Evolutionary conservation across 2,797 vertebrate species (phyloP), one percentile per base, ranked within the genome.

Genomic region (Bothrops alternatus): DNA sequence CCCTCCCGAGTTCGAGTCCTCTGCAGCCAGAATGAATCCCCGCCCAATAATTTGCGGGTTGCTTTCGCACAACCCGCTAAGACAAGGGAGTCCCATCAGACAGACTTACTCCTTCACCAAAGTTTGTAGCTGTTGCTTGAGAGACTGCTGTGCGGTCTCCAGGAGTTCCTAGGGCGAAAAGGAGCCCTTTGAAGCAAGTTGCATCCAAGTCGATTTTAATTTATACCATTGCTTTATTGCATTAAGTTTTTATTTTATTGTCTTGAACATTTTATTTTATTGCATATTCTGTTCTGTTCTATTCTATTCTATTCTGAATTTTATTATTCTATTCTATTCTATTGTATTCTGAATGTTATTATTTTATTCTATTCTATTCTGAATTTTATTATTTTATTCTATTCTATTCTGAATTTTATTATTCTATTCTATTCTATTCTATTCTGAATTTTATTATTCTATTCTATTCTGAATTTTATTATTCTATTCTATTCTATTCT

Each of bases 61-160:
- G 73, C 3, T 82, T 82, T 82, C 37, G 1, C 73, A 25, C 8
- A 47, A 78, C 6, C 37, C 7, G 6, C 69, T 42, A 78, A 42
- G 32, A 18, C 73, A 3, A 32, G 1, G 2, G 6, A 78, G 3
- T 20, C 37, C 18, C 32, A 2, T 78, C 2, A 3, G 88, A 55
- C 82, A 6, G 18, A 96, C 98, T 98, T 95, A 99, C 99, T 99
- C 98, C 96, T 99, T 99, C 91, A 99, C 98, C 95, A 99, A 98
- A 93, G 93, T 98, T 95, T 98, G 98, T 92, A 99, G 97, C 96
- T 98, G 99, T 7, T 95, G 95, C 95, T 98, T 98, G 90, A 99
- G 98, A 0, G 98, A 97, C 90, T 98, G 98, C 94, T 99, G 98
- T 2, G 98, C 98, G 65, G 94, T 96, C 42, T 99, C 98, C 8